Evolutionary conservation across 1,140 invertebrate genomes (phyloP).

Genomic region (Chironomus striatipennis): DNA sequence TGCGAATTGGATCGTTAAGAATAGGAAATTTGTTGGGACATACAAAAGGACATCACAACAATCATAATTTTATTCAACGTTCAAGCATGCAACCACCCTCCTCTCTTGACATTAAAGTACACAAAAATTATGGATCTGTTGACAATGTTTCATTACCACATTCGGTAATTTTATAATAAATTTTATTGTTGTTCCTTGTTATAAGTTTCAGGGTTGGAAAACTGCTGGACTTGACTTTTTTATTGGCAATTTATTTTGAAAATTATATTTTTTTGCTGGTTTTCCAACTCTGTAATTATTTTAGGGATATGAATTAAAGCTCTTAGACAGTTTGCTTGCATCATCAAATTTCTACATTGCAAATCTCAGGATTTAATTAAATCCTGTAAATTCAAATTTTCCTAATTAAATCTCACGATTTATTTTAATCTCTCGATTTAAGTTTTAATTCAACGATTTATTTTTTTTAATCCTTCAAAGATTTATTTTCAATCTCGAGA

Average conservation of each 20-base stretch:
- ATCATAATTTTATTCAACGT: conserved; percentile 30
- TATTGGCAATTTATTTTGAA: neutral
- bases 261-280: conserved; percentile 29
- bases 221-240: too few relatives aligned
- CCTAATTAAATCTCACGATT: too few relatives aligned
- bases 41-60: conserved; percentile 35
- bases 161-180: conserved; percentile 18
- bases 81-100: conserved; percentile 31
- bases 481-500: too few relatives aligned
- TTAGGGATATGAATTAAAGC: too few relatives aligned
- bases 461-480: too few relatives aligned
- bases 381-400: too few relatives aligned
- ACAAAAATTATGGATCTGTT: conserved; percentile 79
- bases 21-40: conserved; percentile 30
- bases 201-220: neutral
- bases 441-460: too few relatives aligned
- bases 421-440: too few relatives aligned
- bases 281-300: conserved; percentile 31
- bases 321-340: too few relatives aligned
- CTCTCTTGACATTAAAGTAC: conserved; percentile 46
- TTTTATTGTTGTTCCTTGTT: conserved; percentile 22
- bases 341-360: too few relatives aligned
- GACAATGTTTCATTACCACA: conserved; percentile 55
- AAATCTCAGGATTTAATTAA: too few relatives aligned
- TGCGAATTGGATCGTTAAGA: conserved; percentile 79